Percentiles rank a stretch among this genome's conserved stretches.
Conservation (phyloP, 2,888 invertebrate species). For the Lysandra coridon region DNA sequence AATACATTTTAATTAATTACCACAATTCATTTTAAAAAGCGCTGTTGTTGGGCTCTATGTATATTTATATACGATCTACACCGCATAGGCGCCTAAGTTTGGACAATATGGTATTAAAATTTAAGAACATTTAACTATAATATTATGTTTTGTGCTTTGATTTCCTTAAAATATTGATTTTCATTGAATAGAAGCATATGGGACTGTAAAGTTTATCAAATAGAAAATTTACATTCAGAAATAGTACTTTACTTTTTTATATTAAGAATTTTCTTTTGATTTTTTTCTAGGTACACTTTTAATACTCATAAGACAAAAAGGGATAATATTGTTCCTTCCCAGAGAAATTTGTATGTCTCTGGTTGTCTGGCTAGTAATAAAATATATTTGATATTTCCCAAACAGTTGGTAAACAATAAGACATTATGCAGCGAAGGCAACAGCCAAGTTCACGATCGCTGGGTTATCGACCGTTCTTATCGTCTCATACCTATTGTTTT, state of each 20-base stretch:
- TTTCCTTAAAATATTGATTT: background rate
- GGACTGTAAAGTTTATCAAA: no score
- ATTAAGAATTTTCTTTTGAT: background rate
- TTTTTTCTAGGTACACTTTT: background rate
- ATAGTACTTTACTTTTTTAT: no score
- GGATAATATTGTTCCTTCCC: no score
- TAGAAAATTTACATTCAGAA: no score
- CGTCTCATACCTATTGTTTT: slow-evolving; percentile 50
- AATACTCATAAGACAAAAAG: background rate
- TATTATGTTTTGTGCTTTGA: no score
- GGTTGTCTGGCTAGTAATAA: background rate
- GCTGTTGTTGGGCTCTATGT: slow-evolving; percentile 20
- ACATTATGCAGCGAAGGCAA: slow-evolving; percentile 61
- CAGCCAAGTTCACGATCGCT: slow-evolving; percentile 67
- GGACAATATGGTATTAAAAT: no score
- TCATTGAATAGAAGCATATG: background rate
- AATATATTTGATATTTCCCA: background rate
- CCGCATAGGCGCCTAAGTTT: no score
- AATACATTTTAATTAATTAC: slow-evolving; percentile 22
- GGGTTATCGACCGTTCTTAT: slow-evolving; percentile 72
- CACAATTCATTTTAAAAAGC: slow-evolving; percentile 5
- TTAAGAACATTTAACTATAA: no score
- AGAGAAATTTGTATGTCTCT: background rate
- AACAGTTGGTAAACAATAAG: slow-evolving; percentile 50
- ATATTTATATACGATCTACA: background rate